Conservation (phyloP, 1,140 invertebrate genomes). For the Choristoneura fumiferana region DNA sequence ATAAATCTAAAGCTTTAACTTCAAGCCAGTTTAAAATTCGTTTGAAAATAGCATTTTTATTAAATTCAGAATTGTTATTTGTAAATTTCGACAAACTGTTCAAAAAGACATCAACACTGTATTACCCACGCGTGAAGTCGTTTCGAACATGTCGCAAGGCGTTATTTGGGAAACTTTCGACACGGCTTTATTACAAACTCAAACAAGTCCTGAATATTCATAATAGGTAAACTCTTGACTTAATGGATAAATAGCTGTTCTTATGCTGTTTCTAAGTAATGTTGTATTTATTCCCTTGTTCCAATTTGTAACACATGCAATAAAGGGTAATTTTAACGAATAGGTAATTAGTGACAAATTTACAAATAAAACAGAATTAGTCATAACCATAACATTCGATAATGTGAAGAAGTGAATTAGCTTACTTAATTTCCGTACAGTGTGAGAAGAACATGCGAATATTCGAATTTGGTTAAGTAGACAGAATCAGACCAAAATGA, state of each 20-base stretch:
- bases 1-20: no score
- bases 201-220: constrained; percentile 16
- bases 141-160: constrained; percentile 7
- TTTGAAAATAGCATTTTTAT: no score
- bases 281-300: constrained; percentile 14
- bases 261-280: constrained; percentile 3
- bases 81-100: no score
- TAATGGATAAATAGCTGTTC: constrained; percentile 18
- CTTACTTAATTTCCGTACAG: neutral
- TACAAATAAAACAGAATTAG: constrained; percentile 20
- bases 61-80: no score
- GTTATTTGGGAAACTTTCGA: constrained; percentile 10
- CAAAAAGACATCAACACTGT: no score
- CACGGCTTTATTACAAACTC: constrained; percentile 12
- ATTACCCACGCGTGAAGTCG: no score
- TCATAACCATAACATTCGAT: constrained; percentile 10
- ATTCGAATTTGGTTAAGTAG: constrained; percentile 39
- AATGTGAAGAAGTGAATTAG: neutral
- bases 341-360: constrained; percentile 10
- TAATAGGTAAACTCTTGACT: constrained; percentile 15
- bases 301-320: neutral
- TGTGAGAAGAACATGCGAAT: constrained; percentile 34
- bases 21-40: no score
- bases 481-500: constrained; percentile 56
- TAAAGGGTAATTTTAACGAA: neutral